Evolutionary conservation across 2,113 vertebrate genomes (phyloP), one percentile per base, ranked within the genome.

Genomic region (Nothocercus julius): DNA sequence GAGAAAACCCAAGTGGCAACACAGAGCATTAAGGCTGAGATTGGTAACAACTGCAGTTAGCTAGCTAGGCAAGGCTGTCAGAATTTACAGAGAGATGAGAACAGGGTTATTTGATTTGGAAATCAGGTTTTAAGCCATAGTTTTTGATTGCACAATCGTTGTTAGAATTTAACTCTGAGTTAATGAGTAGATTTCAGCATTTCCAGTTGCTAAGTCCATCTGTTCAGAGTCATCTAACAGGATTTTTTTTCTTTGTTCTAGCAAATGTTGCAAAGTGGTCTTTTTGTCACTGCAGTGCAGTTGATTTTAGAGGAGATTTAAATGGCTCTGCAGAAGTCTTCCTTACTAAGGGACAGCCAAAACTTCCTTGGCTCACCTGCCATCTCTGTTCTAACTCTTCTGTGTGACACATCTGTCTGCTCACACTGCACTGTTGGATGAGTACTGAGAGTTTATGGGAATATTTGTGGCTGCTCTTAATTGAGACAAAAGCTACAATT

Each of bases 381-480:
- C 83, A 93, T 38, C 42, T 95, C 73, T 90, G 3, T 53, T 93
- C 85, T 84, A 82, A 85, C 44, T 91, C 59, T 42, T 69, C 30
- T 44, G 58, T 93, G 89, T 88, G 85, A 73, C 77, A 56, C 77
- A 78, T 91, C 81, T 96, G 70, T 85, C 70, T 2, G 34, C 59
- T 95, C 62, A 25, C 81, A 92, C 66, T 70, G 53, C 82, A 24
- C 66, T 73, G 62, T 49, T 91, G 81, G 87, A 90, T 82, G 42
- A 81, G 77, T 79, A 74, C 72, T 63, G 85, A 67, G 51, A 85
- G 36, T 91, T 96, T 96, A 90, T 81, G 74, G 74, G 91, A 94
- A 87, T 91, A 87, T 82, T 95, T 96, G 91, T 95, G 94, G 95
- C 82, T 92, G 56, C 64, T 89, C 40, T 94, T 95, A 94, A 95